These are phyloP conservation scores for Myiotriccus ornatus DNA, from an alignment of 2,797 vertebrate genomes.

Conservation along the genomic window DNA sequence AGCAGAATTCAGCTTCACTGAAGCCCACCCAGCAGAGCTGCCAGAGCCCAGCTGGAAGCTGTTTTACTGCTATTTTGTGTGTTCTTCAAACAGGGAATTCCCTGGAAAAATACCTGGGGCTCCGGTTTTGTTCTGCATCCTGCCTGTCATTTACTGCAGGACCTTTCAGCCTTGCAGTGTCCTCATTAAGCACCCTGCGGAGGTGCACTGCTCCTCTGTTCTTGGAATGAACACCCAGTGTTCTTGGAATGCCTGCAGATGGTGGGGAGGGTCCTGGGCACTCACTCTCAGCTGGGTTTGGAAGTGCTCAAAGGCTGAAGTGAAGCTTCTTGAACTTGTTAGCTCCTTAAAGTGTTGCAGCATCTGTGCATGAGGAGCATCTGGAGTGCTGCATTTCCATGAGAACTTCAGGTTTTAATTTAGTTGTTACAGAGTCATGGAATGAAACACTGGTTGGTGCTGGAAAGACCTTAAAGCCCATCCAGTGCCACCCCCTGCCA, in stretches of 20 bases:
- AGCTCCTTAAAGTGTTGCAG: not conserved
- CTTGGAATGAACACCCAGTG: not conserved
- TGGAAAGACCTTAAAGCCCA: not conserved
- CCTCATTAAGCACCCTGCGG: not conserved
- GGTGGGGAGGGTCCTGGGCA: fast-evolving
- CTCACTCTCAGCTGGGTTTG: not conserved
- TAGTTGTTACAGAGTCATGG: not conserved
- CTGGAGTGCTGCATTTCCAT: not conserved
- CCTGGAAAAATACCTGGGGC: not conserved
- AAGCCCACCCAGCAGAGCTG: not conserved
- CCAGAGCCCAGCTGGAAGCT: not conserved
- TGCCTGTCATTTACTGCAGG: not conserved
- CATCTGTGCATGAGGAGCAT: not conserved
- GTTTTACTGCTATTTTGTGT: not conserved
- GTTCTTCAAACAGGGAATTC: not conserved
- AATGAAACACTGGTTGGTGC: not conserved
- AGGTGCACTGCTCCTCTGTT: not conserved
- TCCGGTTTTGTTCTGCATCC: not conserved
- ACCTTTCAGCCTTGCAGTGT: not conserved
- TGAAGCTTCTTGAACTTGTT: not conserved
- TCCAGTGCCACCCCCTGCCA: not conserved
- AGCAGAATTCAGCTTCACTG: not conserved
- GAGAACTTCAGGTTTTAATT: not conserved
- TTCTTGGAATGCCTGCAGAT: not conserved
- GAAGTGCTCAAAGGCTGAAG: not conserved